These are phyloP conservation scores for Crepidodera aurea DNA, from an alignment of 2,888 invertebrate genomes.

Conservation along the genomic window DNA sequence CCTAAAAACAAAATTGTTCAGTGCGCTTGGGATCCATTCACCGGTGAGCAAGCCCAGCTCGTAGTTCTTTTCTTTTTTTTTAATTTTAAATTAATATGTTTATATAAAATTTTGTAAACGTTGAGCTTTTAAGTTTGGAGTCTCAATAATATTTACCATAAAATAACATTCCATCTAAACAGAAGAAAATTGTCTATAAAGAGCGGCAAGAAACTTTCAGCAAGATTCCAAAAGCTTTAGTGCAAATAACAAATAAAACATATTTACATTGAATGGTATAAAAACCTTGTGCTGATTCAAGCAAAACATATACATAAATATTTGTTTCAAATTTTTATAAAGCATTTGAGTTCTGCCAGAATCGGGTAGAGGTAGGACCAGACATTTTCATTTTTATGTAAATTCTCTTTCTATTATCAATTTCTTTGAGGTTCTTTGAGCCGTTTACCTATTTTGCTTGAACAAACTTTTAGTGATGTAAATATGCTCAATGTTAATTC, in stretches of 20 bases:
- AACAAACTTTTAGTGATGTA: too few relatives aligned
- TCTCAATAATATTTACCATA: conserved; percentile 12
- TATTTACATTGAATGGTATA: too few relatives aligned
- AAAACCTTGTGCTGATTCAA: too few relatives aligned
- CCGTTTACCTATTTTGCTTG: too few relatives aligned
- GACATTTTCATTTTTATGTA: too few relatives aligned
- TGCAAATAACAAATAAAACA: conserved; percentile 22
- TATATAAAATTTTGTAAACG: conserved; percentile 15
- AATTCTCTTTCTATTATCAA: too few relatives aligned
- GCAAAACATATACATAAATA: too few relatives aligned
- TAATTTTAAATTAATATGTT: conserved; percentile 6
- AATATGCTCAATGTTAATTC: too few relatives aligned
- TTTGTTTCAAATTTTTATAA: too few relatives aligned
- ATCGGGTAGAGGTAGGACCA: too few relatives aligned
- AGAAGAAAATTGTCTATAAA: background rate
- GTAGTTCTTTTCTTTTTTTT: conserved; percentile 45
- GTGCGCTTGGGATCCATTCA: conserved; percentile 83
- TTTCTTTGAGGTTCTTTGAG: too few relatives aligned
- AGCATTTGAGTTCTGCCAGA: too few relatives aligned
- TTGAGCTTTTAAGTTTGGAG: conserved; percentile 6
- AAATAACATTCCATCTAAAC: conserved; percentile 29
- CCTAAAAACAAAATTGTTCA: conserved; percentile 86
- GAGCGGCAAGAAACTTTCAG: background rate
- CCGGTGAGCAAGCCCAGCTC: conserved; percentile 60
- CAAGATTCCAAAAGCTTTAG: conserved; percentile 14